A percentile compares a stretch with the other conserved stretches of the same genome.
Conservation (phyloP, 1,140 invertebrate genomes). For the Triops cancriformis region DNA sequence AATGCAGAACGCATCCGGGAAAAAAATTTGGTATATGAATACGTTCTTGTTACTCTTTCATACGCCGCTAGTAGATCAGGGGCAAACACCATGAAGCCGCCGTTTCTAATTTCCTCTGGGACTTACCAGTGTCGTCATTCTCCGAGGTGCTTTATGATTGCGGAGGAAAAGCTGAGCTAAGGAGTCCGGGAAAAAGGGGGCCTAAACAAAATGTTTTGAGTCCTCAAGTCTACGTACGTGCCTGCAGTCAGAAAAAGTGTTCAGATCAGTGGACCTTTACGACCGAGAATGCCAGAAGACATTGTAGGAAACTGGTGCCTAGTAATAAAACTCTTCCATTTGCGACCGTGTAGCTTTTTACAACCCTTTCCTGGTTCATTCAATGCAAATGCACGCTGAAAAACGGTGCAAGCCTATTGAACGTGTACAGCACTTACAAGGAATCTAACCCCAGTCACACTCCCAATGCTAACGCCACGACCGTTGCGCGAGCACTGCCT, state of each 20-base stretch:
- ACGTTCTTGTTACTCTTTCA: neutral
- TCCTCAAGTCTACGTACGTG: neutral
- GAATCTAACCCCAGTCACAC: too few relatives aligned
- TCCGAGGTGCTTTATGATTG: neutral
- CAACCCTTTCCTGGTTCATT: too few relatives aligned
- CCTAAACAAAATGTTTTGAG: neutral
- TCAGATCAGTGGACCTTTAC: neutral
- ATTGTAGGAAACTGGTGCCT: too few relatives aligned
- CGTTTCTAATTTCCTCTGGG: slow-evolving; percentile 13
- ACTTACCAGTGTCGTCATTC: neutral
- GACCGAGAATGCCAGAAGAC: too few relatives aligned
- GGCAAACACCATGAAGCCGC: neutral
- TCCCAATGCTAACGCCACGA: too few relatives aligned
- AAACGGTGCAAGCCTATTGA: too few relatives aligned
- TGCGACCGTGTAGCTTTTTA: too few relatives aligned
- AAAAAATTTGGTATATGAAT: neutral
- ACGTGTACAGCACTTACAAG: too few relatives aligned
- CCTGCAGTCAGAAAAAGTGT: neutral
- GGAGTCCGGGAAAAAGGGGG: neutral
- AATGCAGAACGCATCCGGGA: too few relatives aligned
- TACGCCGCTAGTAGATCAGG: neutral
- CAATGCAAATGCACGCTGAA: too few relatives aligned
- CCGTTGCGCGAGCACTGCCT: too few relatives aligned
- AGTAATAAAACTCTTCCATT: too few relatives aligned
- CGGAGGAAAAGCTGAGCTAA: slow-evolving; percentile 1